These are phyloP conservation scores for Fistularia commersonii DNA, from an alignment of 2,797 vertebrate species.

Conservation along the genomic window DNA sequence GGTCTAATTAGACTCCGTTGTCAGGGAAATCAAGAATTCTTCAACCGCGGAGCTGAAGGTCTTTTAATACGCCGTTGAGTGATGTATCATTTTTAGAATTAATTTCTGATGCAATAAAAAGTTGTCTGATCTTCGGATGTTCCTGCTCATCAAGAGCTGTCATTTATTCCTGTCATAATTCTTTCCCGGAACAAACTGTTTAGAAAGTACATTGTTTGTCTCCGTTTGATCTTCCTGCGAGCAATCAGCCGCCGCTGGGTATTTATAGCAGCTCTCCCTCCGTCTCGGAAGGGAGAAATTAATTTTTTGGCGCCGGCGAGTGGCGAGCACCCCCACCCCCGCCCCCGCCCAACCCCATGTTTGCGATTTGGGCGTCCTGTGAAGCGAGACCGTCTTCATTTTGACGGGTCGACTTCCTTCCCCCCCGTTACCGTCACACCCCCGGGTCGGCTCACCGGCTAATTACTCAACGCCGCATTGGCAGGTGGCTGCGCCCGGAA, in stretches of 20 bases:
- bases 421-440: slow-evolving; percentile 53
- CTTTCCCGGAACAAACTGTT: slow-evolving; percentile 72
- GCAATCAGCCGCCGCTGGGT: slow-evolving; percentile 60
- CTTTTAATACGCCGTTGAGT: slow-evolving; percentile 62
- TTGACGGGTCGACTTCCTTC: slow-evolving; percentile 18
- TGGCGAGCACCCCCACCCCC: no score
- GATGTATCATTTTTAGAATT: slow-evolving; percentile 72
- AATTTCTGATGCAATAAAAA: slow-evolving; percentile 70
- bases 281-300: slow-evolving; percentile 57
- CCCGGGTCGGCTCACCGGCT: slow-evolving; percentile 68
- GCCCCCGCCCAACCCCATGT: no score
- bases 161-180: slow-evolving; percentile 69
- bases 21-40: slow-evolving; percentile 65
- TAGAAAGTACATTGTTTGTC: slow-evolving; percentile 62
- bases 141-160: slow-evolving; percentile 67
- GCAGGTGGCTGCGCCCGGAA: slow-evolving; percentile 73
- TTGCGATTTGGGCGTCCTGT: no score
- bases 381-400: no score
- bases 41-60: slow-evolving; percentile 50
- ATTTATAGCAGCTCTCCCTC: slow-evolving; percentile 70
- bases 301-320: no score
- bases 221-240: slow-evolving; percentile 52
- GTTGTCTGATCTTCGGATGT: slow-evolving; percentile 67
- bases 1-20: slow-evolving; percentile 68
- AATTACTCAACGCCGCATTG: slow-evolving; percentile 72